phyloP scores from a whole-genome alignment of 2,113 vertebrate species.

The Actenoides lindsayi region DNA sequence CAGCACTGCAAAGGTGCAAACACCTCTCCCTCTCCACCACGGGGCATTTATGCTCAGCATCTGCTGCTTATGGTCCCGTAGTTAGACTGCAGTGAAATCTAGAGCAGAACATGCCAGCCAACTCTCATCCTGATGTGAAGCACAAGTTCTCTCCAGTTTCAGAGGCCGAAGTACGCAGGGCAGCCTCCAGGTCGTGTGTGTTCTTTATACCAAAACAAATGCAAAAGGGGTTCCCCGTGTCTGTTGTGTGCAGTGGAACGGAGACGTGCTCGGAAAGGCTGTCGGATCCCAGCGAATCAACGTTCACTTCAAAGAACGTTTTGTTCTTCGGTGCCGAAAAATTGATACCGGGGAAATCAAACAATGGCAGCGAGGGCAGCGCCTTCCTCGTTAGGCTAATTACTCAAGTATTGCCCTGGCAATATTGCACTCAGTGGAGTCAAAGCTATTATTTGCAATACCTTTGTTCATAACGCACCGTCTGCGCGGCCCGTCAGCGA shows the following conservation, averaged over 20 bases:
- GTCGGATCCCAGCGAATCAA: background rate
- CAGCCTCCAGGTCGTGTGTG: background rate
- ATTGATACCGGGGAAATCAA: background rate
- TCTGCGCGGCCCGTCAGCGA: rapidly evolving
- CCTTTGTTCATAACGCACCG: no score
- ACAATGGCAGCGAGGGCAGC: no score
- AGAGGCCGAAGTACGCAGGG: background rate
- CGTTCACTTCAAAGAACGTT: background rate
- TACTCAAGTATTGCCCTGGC: background rate
- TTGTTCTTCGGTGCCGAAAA: background rate
- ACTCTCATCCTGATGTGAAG: background rate
- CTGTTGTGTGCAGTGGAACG: background rate
- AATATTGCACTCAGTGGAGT: no score
- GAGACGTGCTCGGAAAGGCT: background rate
- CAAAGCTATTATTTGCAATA: background rate
- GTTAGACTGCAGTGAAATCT: background rate
- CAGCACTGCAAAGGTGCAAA: background rate
- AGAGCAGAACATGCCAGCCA: background rate
- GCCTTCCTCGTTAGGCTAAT: background rate
- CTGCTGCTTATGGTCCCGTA: background rate
- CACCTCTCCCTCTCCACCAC: background rate
- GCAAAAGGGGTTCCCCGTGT: background rate
- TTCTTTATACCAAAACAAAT: background rate
- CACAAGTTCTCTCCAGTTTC: background rate
- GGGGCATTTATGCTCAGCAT: background rate